Evolutionary conservation across 2,113 vertebrate species (phyloP).

Genomic region (Excalfactoria chinensis): DNA sequence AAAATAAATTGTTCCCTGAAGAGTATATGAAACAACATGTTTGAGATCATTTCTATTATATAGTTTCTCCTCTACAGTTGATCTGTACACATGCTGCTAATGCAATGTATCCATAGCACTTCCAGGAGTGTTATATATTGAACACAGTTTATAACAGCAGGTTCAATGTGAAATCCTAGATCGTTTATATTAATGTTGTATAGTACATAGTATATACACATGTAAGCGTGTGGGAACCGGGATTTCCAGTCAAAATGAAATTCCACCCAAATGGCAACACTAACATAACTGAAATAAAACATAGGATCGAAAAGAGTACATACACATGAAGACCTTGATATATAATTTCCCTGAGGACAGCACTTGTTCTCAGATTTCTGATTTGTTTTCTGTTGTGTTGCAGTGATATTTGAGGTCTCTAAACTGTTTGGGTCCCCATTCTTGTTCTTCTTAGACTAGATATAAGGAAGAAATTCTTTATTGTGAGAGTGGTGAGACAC

Average conservation of each 20-base stretch:
- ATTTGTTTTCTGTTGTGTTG: background rate
- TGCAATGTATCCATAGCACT: background rate
- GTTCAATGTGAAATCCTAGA: background rate
- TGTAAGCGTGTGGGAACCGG: background rate
- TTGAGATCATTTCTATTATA: background rate
- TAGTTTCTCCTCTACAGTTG: background rate
- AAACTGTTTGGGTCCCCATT: background rate
- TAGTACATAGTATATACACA: background rate
- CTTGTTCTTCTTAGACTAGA: too few species aligned
- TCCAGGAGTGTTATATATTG: background rate
- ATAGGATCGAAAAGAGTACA: rapidly evolving
- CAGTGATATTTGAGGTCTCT: background rate
- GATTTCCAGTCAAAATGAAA: background rate
- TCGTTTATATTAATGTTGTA: background rate
- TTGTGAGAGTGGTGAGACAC: too few species aligned
- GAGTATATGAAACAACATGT: rapidly evolving
- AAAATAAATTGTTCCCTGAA: background rate
- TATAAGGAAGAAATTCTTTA: too few species aligned
- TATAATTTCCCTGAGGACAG: background rate
- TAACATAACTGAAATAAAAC: background rate
- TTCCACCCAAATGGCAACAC: background rate
- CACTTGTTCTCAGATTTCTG: background rate
- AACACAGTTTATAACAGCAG: background rate
- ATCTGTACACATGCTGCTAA: background rate
- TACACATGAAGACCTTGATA: background rate